Base-by-base conservation (phyloP, 2,888 invertebrate species). In the Dichetophora obliterata region DNA sequence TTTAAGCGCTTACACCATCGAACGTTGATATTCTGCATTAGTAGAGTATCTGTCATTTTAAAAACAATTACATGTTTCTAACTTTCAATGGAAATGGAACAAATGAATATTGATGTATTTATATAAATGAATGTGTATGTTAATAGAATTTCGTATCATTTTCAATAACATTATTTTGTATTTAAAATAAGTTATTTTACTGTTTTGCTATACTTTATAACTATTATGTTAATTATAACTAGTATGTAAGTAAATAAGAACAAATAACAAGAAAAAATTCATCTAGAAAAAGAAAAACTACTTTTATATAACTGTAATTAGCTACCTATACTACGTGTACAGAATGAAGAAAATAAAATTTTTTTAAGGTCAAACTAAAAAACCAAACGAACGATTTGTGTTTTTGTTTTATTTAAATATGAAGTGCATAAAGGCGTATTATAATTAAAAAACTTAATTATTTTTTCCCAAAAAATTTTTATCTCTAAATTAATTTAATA, bases 281-380 rank as follows among this genome's bases (percentile, higher is more conserved):
- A 54, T 43, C 22, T 66, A 75, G 54, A 34, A 68, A 48, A 24
- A 66, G 43, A 11, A 75, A 6, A 27, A 73, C 48, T 14, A 68
- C 54, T 19, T 68, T 71, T 71, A 27, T 68, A 74, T 63, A 74
- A 65, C 75, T 75, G 59, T 75, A 75, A 68, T 68, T 75, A 69
- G 57, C 68, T 66, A 5, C 31, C 63, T 37, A 63, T 73, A 63
- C 24, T 57, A 68, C 48, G 5, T 75, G 68, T 75, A 75, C 68
- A 69, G 75, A 75, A 68, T 52, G 66, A 43, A 73, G 31, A 66
- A 37, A 54, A 75, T 52, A 75, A 65, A 68, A 19, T 75, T 74
- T 75, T n/a, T 75, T 75, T 48, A 75, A 66, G 50, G 19, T 63
- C 48, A 14, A n/a, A 22, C 19, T 3, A 31, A 66, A 66, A 43